Conservation (phyloP, 2,113 vertebrate species). For the Spea multiplicata region DNA sequence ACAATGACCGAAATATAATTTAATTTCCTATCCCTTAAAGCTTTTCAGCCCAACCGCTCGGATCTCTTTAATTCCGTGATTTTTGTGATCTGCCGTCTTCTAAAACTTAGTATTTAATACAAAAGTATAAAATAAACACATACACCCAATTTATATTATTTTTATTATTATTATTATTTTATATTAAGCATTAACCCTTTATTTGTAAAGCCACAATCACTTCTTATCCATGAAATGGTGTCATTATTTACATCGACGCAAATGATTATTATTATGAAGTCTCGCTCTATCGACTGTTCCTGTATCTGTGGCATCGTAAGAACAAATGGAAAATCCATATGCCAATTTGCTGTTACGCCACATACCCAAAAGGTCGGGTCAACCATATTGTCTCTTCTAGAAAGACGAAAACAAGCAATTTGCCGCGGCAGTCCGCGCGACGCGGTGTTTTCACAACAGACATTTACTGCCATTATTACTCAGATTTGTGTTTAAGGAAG, state of each 20-base stretch:
- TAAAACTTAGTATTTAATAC: no score
- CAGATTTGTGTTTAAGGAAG: conserved; percentile 71
- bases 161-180: no score
- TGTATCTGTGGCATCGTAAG: neutral
- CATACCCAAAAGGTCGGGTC: conserved; percentile 26
- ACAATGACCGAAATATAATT: no score
- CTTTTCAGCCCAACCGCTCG: no score
- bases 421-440: conserved; percentile 49
- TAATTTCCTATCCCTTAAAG: no score
- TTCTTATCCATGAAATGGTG: neutral
- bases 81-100: no score
- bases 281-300: conserved; percentile 18
- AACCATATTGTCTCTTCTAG: conserved; percentile 41
- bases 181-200: neutral
- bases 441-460: conserved; percentile 68
- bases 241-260: neutral
- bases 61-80: no score
- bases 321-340: conserved; percentile 48
- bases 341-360: conserved; percentile 28
- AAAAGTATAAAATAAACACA: no score
- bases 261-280: conserved; percentile 40
- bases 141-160: neutral
- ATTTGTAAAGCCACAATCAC: neutral
- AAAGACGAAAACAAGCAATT: conserved; percentile 51
- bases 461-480: conserved; percentile 56